These are phyloP conservation scores for Scolopax rusticola DNA, from an alignment of 2,797 vertebrate species.

Conservation along the genomic window DNA sequence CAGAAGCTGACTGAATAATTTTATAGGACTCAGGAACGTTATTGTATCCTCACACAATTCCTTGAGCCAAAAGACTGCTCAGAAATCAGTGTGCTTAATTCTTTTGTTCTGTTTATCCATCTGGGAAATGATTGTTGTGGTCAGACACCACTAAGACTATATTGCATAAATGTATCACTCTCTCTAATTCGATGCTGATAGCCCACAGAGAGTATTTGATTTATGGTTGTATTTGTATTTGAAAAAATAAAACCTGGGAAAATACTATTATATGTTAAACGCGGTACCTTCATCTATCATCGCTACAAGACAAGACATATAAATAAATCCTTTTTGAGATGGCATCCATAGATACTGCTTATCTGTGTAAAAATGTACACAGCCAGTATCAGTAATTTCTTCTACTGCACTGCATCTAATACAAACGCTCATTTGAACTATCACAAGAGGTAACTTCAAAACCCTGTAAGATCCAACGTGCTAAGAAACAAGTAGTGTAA, in stretches of 20 bases:
- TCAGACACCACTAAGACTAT: not conserved
- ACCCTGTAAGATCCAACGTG: not conserved
- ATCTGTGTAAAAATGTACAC: not conserved
- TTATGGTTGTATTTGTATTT: not conserved
- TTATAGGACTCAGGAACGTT: not conserved
- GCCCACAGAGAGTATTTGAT: not conserved
- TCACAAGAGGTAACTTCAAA: conserved; percentile 33
- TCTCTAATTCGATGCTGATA: not conserved
- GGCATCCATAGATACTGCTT: not conserved
- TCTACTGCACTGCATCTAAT: not conserved
- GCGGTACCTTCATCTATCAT: not conserved
- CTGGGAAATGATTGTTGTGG: not conserved
- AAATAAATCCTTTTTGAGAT: conserved; percentile 15
- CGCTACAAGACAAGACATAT: not conserved
- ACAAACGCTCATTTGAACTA: not conserved
- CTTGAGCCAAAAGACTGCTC: not conserved
- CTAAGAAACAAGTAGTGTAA: conserved; percentile 14
- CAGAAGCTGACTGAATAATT: not conserved
- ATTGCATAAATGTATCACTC: not conserved
- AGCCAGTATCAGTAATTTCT: not conserved
- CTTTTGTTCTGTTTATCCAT: not conserved
- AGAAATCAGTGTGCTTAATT: not conserved
- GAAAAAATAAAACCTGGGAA: not conserved
- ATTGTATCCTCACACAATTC: not conserved
- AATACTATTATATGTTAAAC: not conserved